Base-by-base conservation (phyloP, 2,888 invertebrate genomes). In the Drosophila ochracea region DNA sequence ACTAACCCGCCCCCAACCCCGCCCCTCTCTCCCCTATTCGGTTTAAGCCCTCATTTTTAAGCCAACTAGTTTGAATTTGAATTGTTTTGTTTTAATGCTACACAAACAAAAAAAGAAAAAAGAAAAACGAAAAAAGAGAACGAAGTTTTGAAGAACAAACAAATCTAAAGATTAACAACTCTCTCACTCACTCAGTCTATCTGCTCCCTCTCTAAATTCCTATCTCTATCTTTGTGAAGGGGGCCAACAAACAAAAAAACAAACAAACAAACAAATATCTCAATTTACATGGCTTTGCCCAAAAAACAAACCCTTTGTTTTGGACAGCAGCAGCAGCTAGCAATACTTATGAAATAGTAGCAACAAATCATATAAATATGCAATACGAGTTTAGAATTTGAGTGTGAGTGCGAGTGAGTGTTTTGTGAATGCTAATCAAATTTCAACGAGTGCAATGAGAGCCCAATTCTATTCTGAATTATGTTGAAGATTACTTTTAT, bases 331-430 rank as follows among this genome's bases (percentile, higher is more conserved):
- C 62, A 4, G 16, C 37, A 37, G 28, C 37, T 54, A 35, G 78
- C 76, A 79, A 79, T 78, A 78, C 52, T 37, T 76, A 78, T 71
- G 31, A 52, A 37, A 13, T 79, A 72, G 65, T 55, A 53, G 65
- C 75, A 68, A 66, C 54, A 54, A 66, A 76, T 70, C 58, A 71
- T 16, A 41, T 53, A 71, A 19, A 33, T 54, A 71, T 71, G 80
- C 78, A 82, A 81, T 78, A 73, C 61, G 63, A 61, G 59, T 72
- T 68, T 50, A 70, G 49, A 61, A 6, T n/a, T 50, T 60, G 55
- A 30, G 6, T 62, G 67, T 41, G 66, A 35, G 33, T 77, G 60
- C 66, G 63, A 58, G 31, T 68, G 59, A 37, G 55, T 39, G 13
- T 47, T 47, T 47, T 41, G 16, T 25, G 25, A 47, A 25, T 47